A percentile compares a stretch with the other conserved stretches of the same genome.
These are phyloP conservation scores for Chironomus striatipennis DNA, from an alignment of 1,140 invertebrate species.

Conservation along the genomic window DNA sequence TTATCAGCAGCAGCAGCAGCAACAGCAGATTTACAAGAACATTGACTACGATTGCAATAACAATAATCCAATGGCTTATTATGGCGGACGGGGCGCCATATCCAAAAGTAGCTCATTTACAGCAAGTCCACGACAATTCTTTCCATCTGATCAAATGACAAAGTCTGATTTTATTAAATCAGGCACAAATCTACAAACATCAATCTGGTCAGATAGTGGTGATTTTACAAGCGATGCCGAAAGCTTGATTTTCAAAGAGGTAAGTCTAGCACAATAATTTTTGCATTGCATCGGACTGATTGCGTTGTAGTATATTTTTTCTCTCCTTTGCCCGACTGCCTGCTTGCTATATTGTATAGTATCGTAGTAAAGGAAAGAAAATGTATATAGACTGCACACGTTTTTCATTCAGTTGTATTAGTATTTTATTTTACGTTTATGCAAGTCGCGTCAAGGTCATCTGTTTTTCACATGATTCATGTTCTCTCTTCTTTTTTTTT, in stretches of 20 bases:
- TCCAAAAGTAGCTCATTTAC: neutral
- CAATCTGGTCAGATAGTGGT: conserved; percentile 15
- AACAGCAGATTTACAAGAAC: neutral
- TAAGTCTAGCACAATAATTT: neutral
- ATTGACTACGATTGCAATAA: conserved; percentile 15
- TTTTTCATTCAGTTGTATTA: neutral
- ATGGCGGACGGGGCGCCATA: conserved; percentile 6
- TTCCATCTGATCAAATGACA: neutral
- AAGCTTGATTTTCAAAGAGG: neutral
- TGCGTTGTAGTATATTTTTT: too few species aligned
- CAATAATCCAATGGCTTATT: neutral
- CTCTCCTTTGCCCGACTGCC: too few species aligned
- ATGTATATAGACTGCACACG: too few species aligned
- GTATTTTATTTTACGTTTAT: neutral
- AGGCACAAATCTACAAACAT: conserved; percentile 6
- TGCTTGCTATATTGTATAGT: too few species aligned
- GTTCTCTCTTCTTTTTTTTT: conserved; percentile 8
- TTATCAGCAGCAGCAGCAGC: neutral
- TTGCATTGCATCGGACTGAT: neutral
- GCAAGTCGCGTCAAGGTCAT: conserved; percentile 8
- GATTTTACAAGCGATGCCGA: conserved; percentile 1
- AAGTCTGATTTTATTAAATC: conserved; percentile 9
- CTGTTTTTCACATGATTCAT: neutral
- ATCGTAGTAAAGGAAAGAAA: too few species aligned
- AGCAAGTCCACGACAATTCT: neutral